Conservation (phyloP, 2,888 invertebrate genomes). For the Himalopsyche kuldschensis region DNA sequence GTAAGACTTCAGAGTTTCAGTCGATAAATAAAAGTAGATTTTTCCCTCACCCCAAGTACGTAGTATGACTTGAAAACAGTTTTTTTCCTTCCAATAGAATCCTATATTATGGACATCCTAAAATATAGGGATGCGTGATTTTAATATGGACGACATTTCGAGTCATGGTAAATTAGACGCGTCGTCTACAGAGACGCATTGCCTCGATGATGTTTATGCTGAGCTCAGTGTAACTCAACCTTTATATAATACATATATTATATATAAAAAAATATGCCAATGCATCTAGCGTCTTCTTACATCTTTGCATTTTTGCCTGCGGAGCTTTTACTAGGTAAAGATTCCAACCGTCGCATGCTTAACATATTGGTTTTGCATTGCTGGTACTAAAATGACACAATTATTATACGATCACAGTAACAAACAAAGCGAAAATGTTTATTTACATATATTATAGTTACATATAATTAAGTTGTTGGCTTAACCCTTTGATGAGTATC, state of each 20-base stretch:
- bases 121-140: slow-evolving; percentile 20
- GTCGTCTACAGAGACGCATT: slow-evolving; percentile 9
- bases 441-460: too few species aligned
- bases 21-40: too few species aligned
- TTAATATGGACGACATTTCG: slow-evolving; percentile 35
- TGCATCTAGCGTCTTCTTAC: neutral
- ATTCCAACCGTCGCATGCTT: neutral
- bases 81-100: neutral
- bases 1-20: too few species aligned
- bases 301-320: neutral
- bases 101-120: neutral
- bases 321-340: neutral
- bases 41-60: too few species aligned
- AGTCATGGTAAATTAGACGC: slow-evolving; percentile 37
- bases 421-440: too few species aligned
- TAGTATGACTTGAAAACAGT: neutral
- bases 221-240: neutral
- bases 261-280: too few species aligned
- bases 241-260: too few species aligned
- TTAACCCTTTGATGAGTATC: too few species aligned
- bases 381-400: neutral
- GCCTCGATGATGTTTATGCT: neutral
- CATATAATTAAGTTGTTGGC: too few species aligned
- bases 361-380: neutral
- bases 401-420: too few species aligned